Percentiles rank a stretch among this genome's conserved stretches.
Conservation (phyloP, 2,113 vertebrate genomes). For the Apus apus region DNA sequence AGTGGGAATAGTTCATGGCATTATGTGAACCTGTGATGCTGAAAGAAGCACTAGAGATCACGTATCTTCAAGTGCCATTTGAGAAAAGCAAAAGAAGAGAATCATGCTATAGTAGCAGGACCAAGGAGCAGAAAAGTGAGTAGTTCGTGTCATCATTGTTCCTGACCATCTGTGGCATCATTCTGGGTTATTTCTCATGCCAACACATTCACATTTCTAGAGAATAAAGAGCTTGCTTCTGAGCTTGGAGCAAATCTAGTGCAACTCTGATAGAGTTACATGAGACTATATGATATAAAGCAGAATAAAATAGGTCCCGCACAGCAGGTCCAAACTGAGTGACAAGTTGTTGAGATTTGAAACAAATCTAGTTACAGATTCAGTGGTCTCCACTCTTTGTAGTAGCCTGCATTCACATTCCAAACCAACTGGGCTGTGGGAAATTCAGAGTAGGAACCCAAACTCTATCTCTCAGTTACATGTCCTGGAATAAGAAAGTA, state of each 20-base stretch:
- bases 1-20: constrained; percentile 20
- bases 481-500: neutral
- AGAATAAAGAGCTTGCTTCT: neutral
- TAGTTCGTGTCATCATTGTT: constrained; percentile 42
- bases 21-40: constrained; percentile 38
- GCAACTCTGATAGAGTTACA: neutral
- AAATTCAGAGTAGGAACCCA: neutral
- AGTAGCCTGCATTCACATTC: neutral
- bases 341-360: neutral
- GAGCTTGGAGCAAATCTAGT: neutral
- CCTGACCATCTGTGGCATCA: constrained; percentile 57
- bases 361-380: neutral
- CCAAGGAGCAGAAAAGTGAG: constrained; percentile 26
- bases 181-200: constrained; percentile 43
- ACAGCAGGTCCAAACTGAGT: neutral
- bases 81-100: constrained; percentile 33
- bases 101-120: constrained; percentile 12
- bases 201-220: constrained; percentile 43
- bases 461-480: neutral
- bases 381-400: neutral
- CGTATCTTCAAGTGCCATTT: constrained; percentile 28
- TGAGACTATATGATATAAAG: neutral
- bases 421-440: neutral
- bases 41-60: neutral
- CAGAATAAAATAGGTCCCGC: neutral